phyloP scores from a whole-genome alignment of 2,888 invertebrate genomes.

The Oasisia sp. region DNA sequence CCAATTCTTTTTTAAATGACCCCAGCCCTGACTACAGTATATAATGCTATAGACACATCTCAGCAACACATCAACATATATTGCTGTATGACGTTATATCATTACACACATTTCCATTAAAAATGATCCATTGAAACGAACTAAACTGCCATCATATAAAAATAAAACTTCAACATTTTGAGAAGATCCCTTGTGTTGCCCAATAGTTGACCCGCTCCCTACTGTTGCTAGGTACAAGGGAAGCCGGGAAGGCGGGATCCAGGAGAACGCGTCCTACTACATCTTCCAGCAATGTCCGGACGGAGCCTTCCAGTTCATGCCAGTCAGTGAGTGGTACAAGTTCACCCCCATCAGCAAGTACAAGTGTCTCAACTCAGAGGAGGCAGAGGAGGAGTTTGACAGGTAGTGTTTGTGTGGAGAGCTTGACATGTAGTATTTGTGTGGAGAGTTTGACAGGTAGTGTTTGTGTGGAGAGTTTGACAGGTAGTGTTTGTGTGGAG shows the following conservation, averaged over 20 bases:
- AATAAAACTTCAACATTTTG: background rate
- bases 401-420: background rate
- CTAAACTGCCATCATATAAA: too few species aligned
- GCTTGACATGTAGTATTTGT: background rate
- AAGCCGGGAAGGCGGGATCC: conserved; percentile 93
- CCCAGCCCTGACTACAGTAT: too few species aligned
- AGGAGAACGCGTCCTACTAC: conserved; percentile 96
- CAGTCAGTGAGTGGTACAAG: conserved; percentile 87
- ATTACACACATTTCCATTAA: too few species aligned
- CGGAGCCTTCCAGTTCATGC: conserved; percentile 94
- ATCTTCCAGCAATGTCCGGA: conserved; percentile 96
- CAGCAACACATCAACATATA: too few species aligned
- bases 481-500: too few species aligned
- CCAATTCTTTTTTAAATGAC: too few species aligned
- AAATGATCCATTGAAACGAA: too few species aligned
- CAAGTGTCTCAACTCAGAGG: conserved; percentile 94
- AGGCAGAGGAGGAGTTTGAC: conserved; percentile 87
- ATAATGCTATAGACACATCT: too few species aligned
- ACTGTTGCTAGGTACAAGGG: conserved; percentile 78
- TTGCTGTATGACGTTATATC: too few species aligned
- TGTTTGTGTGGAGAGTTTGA: too few species aligned
- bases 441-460: background rate
- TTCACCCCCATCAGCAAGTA: conserved; percentile 90
- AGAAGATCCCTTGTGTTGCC: background rate
- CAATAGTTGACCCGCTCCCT: background rate